Percentiles rank a stretch among this genome's conserved stretches.
phyloP scores from a whole-genome alignment of 2,888 invertebrate species.

The Ophion ellenae region DNA sequence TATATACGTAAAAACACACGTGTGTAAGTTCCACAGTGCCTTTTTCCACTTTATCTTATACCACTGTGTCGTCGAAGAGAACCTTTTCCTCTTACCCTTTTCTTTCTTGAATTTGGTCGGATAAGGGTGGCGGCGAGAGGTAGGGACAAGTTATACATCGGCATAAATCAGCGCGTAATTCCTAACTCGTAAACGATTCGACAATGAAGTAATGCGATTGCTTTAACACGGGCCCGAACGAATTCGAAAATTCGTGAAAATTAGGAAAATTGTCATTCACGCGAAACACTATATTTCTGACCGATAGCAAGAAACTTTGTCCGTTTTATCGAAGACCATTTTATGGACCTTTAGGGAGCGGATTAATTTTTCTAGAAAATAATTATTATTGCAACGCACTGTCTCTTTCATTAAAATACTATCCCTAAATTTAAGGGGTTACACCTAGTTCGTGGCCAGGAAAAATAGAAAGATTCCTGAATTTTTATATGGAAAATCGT shows the following conservation, averaged over 20 bases:
- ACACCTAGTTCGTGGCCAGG: background rate
- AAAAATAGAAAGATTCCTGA: too few relatives aligned
- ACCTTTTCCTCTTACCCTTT: constrained; percentile 7
- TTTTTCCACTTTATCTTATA: constrained; percentile 30
- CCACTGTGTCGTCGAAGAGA: constrained; percentile 1
- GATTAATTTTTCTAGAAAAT: background rate
- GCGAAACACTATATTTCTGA: background rate
- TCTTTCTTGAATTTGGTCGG: constrained; percentile 34
- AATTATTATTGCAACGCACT: background rate
- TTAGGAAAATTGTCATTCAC: background rate
- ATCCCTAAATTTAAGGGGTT: background rate
- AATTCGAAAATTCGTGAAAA: background rate
- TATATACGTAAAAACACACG: constrained; percentile 4
- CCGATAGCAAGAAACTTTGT: background rate
- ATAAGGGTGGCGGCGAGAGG: background rate
- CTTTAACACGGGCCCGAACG: background rate
- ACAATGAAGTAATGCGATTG: constrained; percentile 2
- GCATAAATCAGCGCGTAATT: constrained; percentile 33
- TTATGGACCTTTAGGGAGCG: background rate
- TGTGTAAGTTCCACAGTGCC: background rate
- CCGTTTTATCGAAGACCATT: background rate
- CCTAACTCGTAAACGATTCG: constrained; percentile 45
- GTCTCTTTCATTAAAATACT: background rate
- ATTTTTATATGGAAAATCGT: too few relatives aligned
- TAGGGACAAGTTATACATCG: background rate